Percentiles rank a stretch among this genome's conserved stretches.
These are phyloP conservation scores for Eudorcas thomsonii DNA, from an alignment of 2,113 vertebrate species.

Conservation along the genomic window DNA sequence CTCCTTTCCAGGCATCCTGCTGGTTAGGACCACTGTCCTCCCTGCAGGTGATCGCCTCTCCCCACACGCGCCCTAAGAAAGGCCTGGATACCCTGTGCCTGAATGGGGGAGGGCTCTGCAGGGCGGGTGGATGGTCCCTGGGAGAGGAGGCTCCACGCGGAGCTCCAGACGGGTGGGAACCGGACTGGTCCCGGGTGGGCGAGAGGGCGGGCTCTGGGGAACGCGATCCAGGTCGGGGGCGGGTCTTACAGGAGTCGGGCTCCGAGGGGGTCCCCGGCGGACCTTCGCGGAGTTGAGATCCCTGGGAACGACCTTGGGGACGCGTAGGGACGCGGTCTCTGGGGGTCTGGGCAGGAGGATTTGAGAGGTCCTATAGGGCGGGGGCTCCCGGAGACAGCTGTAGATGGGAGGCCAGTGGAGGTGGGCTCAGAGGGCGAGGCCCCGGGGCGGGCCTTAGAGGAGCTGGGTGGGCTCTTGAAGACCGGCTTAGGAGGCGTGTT, in stretches of 20 bases:
- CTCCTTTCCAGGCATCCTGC: not conserved
- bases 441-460: not conserved
- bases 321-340: not conserved
- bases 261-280: not conserved
- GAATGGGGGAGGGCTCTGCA: not conserved
- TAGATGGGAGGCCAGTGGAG: not conserved
- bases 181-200: not conserved
- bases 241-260: fast-evolving
- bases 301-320: not conserved
- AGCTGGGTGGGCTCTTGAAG: not conserved
- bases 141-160: not conserved
- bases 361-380: not conserved
- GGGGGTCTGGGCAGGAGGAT: no score
- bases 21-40: not conserved
- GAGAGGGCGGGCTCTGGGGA: not conserved
- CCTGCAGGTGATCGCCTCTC: not conserved
- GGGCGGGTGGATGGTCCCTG: not conserved
- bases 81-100: not conserved
- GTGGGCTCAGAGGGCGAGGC: not conserved
- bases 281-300: not conserved
- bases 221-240: no score
- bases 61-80: not conserved
- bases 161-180: not conserved
- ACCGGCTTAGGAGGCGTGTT: not conserved
- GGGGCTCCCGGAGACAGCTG: not conserved